Conservation (phyloP, 2,113 vertebrate species). For the Ardeotis arabs region DNA sequence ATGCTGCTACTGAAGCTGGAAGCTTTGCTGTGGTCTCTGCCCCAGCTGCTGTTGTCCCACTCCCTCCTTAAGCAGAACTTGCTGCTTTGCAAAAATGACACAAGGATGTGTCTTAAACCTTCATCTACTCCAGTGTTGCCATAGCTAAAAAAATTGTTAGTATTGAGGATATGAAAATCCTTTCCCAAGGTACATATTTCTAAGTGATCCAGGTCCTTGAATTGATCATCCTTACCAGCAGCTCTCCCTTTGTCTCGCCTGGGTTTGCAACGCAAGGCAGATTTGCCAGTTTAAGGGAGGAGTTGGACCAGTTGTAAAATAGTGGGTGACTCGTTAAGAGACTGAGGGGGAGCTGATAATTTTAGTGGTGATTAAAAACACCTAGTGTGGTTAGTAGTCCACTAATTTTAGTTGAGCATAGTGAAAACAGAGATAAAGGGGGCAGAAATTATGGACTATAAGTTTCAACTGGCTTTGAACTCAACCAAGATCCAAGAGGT, state of each 20-base stretch:
- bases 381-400: neutral
- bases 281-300: neutral
- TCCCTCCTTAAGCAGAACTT: neutral
- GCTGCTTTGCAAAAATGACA: neutral
- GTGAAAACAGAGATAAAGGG: constrained; percentile 72
- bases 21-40: neutral
- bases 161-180: neutral
- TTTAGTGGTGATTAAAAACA: neutral
- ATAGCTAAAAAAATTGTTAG: neutral
- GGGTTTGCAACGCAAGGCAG: neutral
- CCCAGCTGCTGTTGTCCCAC: neutral
- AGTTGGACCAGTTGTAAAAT: neutral
- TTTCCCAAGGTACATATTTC: neutral
- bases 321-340: neutral
- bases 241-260: neutral
- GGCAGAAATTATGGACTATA: constrained; percentile 58
- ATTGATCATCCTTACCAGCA: fast-evolving
- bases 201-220: neutral
- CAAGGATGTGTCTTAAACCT: neutral
- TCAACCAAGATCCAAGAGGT: constrained; percentile 71
- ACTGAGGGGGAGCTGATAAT: neutral
- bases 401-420: constrained; percentile 60
- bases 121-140: neutral
- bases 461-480: constrained; percentile 48
- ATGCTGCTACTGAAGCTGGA: neutral